Percentiles rank a stretch among this genome's conserved stretches.
These are phyloP conservation scores for Cyphomyrus discorhynchus DNA, from an alignment of 2,113 vertebrate genomes.

Conservation along the genomic window DNA sequence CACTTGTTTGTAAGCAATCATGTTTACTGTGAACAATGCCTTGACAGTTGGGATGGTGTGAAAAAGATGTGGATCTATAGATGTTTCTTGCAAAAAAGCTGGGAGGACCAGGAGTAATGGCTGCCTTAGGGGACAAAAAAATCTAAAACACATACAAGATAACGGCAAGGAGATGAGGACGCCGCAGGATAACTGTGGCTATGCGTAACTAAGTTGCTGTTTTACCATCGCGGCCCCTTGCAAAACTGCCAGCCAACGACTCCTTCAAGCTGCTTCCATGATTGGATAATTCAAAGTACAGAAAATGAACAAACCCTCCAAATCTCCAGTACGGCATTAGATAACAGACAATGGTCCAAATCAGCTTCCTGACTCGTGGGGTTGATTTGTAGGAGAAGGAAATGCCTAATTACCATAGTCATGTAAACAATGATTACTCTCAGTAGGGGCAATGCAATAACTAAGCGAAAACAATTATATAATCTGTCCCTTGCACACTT, in stretches of 20 bases:
- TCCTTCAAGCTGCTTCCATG: background rate
- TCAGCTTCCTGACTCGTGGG: background rate
- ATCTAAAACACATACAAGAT: background rate
- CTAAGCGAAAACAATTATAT: background rate
- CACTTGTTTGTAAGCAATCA: background rate
- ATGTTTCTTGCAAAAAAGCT: background rate
- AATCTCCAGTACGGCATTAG: background rate
- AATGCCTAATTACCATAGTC: constrained; percentile 4
- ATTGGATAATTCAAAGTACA: background rate
- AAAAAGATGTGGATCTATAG: background rate
- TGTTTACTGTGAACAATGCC: background rate
- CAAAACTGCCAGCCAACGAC: background rate
- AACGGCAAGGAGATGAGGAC: background rate
- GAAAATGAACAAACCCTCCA: background rate
- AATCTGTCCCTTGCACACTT: background rate
- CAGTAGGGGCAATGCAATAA: constrained; percentile 12
- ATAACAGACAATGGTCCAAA: background rate
- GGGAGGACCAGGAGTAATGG: background rate
- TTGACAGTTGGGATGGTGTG: background rate
- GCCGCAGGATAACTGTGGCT: no score
- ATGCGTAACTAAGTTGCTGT: background rate
- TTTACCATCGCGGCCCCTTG: background rate
- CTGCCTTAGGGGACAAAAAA: background rate
- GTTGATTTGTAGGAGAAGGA: background rate
- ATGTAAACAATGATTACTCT: constrained; percentile 14